A percentile compares a stretch with the other conserved stretches of the same genome.
Conservation (phyloP, 2,888 invertebrate genomes). For the Zeuzera pyrina region DNA sequence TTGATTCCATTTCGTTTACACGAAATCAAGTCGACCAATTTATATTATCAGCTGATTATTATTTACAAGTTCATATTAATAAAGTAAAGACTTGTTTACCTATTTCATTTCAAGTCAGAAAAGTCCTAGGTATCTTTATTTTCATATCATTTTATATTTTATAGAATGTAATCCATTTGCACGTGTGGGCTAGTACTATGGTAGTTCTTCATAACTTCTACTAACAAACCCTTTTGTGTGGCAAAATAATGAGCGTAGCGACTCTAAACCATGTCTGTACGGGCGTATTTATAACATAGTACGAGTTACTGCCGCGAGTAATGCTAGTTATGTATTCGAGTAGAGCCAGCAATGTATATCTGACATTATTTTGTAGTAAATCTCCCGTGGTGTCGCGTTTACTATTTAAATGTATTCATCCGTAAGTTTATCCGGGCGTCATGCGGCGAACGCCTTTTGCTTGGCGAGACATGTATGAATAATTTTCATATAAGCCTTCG, state of each 20-base stretch:
- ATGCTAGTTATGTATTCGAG: conserved; percentile 53
- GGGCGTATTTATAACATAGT: conserved; percentile 59
- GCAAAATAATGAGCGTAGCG: conserved; percentile 44
- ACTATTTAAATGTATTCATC: conserved; percentile 73
- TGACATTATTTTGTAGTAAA: conserved; percentile 64
- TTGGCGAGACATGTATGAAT: conserved; percentile 51
- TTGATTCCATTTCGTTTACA: too few relatives aligned
- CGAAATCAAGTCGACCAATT: too few relatives aligned
- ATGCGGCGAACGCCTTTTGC: conserved; percentile 60
- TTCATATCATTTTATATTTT: too few relatives aligned
- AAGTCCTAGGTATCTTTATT: too few relatives aligned
- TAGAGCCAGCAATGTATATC: not conserved
- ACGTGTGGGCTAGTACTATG: conserved; percentile 49
- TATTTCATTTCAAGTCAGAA: too few relatives aligned
- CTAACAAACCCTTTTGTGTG: conserved; percentile 70
- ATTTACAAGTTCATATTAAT: too few relatives aligned
- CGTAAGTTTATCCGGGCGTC: conserved; percentile 63
- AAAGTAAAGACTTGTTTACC: too few relatives aligned
- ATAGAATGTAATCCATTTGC: too few relatives aligned
- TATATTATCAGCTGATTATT: too few relatives aligned
- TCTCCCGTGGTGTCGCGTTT: conserved; percentile 62
- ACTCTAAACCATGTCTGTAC: conserved; percentile 58
- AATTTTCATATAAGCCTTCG: conserved; percentile 50
- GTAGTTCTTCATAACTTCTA: conserved; percentile 59
- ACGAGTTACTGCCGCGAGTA: conserved; percentile 63